Conservation (phyloP, 2,113 vertebrate species). For the Microcebus ravelobensis region DNA sequence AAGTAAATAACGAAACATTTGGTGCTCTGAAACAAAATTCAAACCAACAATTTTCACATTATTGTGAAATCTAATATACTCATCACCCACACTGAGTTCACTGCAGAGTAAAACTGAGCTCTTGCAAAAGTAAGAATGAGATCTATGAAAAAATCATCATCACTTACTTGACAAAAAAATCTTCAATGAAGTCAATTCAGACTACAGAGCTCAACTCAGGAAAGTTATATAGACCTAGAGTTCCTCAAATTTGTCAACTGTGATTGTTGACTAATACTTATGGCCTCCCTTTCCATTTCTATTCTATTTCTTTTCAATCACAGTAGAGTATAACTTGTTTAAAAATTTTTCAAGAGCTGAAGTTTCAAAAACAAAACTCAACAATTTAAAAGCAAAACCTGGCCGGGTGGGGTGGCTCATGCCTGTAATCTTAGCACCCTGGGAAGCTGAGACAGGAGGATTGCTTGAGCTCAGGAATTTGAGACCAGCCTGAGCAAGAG, state of each 20-base stretch:
- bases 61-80: constrained; percentile 44
- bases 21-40: constrained; percentile 41
- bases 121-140: constrained; percentile 37
- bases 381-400: constrained; percentile 18
- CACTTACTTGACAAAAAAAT: background rate
- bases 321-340: background rate
- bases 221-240: background rate
- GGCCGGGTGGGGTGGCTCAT: no score
- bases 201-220: background rate
- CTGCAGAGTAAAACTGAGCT: background rate
- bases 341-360: background rate
- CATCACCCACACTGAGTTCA: background rate
- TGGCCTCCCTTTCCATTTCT: background rate
- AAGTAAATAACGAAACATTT: constrained; percentile 45
- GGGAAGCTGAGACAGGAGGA: no score
- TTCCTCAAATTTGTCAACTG: background rate
- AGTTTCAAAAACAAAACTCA: constrained; percentile 38
- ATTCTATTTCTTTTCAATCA: constrained; percentile 42
- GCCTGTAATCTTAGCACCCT: no score
- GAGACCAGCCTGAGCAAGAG: no score
- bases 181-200: background rate
- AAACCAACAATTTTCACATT: constrained; percentile 30
- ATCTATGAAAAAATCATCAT: background rate
- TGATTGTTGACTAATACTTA: background rate
- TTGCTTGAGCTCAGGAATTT: no score